Base-by-base conservation (phyloP, 2,888 invertebrate genomes). In the Caenorhabditis parvicauda region DNA sequence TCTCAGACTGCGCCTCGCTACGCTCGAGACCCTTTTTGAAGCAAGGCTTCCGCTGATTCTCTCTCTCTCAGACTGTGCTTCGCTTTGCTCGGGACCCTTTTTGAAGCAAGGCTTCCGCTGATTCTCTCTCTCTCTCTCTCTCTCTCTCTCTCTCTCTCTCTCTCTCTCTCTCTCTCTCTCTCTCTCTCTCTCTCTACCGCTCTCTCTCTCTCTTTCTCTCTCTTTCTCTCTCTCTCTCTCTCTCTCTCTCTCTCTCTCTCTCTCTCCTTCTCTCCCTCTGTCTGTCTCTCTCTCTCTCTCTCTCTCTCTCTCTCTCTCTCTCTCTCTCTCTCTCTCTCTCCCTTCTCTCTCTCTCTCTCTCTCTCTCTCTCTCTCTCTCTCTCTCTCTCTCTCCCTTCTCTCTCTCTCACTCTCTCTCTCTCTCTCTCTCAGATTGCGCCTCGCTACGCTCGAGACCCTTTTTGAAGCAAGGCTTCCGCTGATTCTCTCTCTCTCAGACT, bases 311-410 rank as follows among this genome's bases (percentile, higher is more conserved):
- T 45, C 27, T 38, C 41, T 19, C 29, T 22, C 39, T 32, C 25
- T 17, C 27, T 42, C 53, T 46, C 47, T 52, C 43, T 45, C 37
- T 43, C 44, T 51, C 44, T 43, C 43, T 41, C 46, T 50, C 48
- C 44, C 4, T 35, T 48, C 4, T 35, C 39, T 42, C 29, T 24
- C 21, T 37, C 35, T 46, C 24, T 24, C 24, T 19, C 21, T 41
- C 12, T 39, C 29, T 21, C 24, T 19, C 21, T 27, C 24, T 4
- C 32, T 17, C 19, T 37, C 46, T 27, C 25, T 43, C 19, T 24
- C 25, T 19, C 12, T 50, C 38, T 45, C 25, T 7, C 35, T 27
- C 19, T 25, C 6, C 35, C 6, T 50, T n/a, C 27, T 25, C 35
- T 22, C 44, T 19, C 27, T 25, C 41, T 2, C 1, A 28, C 19